Evolutionary conservation across 2,113 vertebrate species (phyloP), one percentile per base, ranked within the genome.

Genomic region (Taurulus bubalis): DNA sequence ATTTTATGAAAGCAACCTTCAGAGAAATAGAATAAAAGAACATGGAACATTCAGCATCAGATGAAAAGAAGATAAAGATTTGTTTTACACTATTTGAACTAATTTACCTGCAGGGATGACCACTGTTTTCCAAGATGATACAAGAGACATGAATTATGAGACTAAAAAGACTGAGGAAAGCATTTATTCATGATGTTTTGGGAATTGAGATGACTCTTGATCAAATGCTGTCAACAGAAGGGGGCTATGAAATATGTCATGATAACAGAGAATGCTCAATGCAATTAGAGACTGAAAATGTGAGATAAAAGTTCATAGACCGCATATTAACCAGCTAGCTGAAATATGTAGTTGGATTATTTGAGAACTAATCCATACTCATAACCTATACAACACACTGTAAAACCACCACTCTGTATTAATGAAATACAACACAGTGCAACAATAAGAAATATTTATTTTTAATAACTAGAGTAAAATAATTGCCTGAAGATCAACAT

Each of bases 191-290:
- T 18, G 55, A 49, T 62, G 34, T 77, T 75, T 74, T 77, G 38
- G 5, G 47, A 2, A 47, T 38, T 78, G 32, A 68, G 34, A 71
- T 65, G 40, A 68, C 55, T 83, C 20, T 59, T 66, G 77, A 60
- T 78, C 42, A 65, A 62, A 51, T 42, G 34, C 38, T 30, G 8
- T 28, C 71, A 75, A 51, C 47, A 79, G 49, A 79, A 51, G 15
- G 14, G 2, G n/a, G 6, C 47, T 28, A 22, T 60, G 42, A 56
- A 55, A 58, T 49, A 34, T 12, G 11, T 56, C 36, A 56, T 38
- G 2, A 81, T 58, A 59, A 38, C 18, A 24, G 26, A 71, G 42
- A 38, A 30, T 63, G 55, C 34, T 47, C 28, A 67, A 15, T 56
- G 42, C 42, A 45, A 60, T 42, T 51, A 30, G 14, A 77, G 24